Evolutionary conservation across 1,140 invertebrate species (phyloP), one percentile per base, ranked within the genome.

Genomic region (Drosophila ohnishii): DNA sequence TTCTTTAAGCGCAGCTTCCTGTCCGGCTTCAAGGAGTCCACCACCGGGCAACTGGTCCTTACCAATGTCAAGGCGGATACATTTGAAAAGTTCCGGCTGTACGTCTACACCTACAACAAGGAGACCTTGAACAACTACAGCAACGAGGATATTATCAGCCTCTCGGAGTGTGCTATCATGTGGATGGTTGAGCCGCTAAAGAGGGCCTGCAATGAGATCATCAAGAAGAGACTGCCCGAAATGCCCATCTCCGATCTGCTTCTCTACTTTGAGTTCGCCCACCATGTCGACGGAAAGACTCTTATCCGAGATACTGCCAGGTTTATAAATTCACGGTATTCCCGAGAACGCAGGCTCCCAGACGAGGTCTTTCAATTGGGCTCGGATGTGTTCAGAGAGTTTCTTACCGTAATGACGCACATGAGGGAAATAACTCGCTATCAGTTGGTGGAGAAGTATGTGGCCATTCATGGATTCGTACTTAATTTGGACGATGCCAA

Each of bases 1-100:
- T 75, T 58, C 8, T 75, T 75, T 5, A 75, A 57, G 2, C n/a
- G 39, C 22, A 44, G 47, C 39, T 65, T 75, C 14, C 35, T 56
- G 40, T 25, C 40, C 7, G 57, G 51, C 6, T 74, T 75, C 0
- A 51, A 50, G 8, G 60, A 65, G 13, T 35, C 45, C 1, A 7
- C 19, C 19, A 42, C 39, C 4, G 37, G 39, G 2, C 8, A 35
- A 9, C 3, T 65, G 2, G 5, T 11, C 2, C 19, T 75, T 5
- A 7, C 16, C 5, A 28, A 75, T 13, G 37, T 57, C 14, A 44
- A 53, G 3, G 13, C 32, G 5, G 13, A 19, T 0, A 58, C 25
- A 13, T 77, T 77, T 22, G 25, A 34, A 22, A 78, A 45, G 44
- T 75, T 65, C n/a, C 44, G 45, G 1, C 7, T 40, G 4, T 59